phyloP scores from a whole-genome alignment of 2,888 invertebrate genomes.

The Yponomeuta evonymella region DNA sequence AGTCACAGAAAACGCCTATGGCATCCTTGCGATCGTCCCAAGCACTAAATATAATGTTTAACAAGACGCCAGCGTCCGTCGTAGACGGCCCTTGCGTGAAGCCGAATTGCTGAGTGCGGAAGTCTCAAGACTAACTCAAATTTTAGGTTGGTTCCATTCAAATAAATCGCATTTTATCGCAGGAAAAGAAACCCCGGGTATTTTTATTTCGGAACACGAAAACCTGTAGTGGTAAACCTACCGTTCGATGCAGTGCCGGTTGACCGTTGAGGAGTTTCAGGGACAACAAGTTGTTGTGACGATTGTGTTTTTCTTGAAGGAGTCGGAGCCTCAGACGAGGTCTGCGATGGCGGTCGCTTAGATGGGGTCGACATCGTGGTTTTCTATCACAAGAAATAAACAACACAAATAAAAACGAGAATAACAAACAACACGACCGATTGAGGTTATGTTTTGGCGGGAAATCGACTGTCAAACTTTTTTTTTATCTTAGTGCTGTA shows the following conservation, averaged over 20 bases:
- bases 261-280: slow-evolving; percentile 68
- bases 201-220: too few relatives aligned
- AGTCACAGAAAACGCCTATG: too few relatives aligned
- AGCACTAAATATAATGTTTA: too few relatives aligned
- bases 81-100: too few relatives aligned
- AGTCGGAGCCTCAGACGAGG: slow-evolving; percentile 65
- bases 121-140: too few relatives aligned
- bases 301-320: slow-evolving; percentile 61
- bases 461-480: not conserved
- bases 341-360: slow-evolving; percentile 60
- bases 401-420: not conserved
- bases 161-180: too few relatives aligned
- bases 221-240: slow-evolving; percentile 23
- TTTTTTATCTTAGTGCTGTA: not conserved
- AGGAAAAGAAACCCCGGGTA: too few relatives aligned
- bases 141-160: too few relatives aligned
- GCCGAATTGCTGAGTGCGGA: too few relatives aligned
- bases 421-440: slow-evolving; percentile 7
- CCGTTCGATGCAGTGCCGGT: slow-evolving; percentile 62
- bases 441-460: slow-evolving; percentile 8
- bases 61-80: too few relatives aligned
- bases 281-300: slow-evolving; percentile 66
- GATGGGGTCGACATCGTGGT: slow-evolving; percentile 59
- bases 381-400: slow-evolving; percentile 14
- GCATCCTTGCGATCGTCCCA: too few relatives aligned